A percentile compares a stretch with the other conserved stretches of the same genome.
Evolutionary conservation across 2,113 vertebrate genomes (phyloP).

Genomic region (Athene noctua): DNA sequence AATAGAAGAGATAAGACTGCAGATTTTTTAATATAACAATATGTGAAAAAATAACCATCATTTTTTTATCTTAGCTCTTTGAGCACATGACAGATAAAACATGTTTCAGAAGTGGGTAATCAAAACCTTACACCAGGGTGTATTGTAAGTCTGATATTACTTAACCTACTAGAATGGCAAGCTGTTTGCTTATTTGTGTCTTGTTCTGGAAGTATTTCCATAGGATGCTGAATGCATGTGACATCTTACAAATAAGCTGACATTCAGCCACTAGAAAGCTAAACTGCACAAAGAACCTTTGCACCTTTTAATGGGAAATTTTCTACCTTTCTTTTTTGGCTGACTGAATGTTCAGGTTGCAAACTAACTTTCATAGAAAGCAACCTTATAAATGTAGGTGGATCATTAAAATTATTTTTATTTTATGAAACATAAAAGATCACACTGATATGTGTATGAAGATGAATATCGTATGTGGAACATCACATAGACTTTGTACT

Average conservation of each 20-base stretch:
- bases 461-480: neutral
- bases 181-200: neutral
- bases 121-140: neutral
- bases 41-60: neutral
- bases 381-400: neutral
- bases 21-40: constrained; percentile 23
- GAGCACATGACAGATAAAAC: neutral
- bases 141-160: neutral
- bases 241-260: neutral
- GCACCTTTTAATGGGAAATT: neutral
- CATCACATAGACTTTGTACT: neutral
- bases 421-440: neutral
- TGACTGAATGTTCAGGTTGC: neutral
- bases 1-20: constrained; percentile 4
- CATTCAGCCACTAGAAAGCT: neutral
- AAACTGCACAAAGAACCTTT: neutral
- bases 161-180: neutral
- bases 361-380: neutral
- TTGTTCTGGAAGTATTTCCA: neutral
- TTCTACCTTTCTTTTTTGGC: neutral
- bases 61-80: neutral
- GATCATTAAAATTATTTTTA: neutral
- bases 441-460: neutral
- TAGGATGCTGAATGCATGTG: neutral
- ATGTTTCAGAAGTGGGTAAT: neutral